Evolutionary conservation across 2,797 vertebrate genomes (phyloP), one percentile per base, ranked within the genome.

Genomic region (Hephaestus fuliginosus): DNA sequence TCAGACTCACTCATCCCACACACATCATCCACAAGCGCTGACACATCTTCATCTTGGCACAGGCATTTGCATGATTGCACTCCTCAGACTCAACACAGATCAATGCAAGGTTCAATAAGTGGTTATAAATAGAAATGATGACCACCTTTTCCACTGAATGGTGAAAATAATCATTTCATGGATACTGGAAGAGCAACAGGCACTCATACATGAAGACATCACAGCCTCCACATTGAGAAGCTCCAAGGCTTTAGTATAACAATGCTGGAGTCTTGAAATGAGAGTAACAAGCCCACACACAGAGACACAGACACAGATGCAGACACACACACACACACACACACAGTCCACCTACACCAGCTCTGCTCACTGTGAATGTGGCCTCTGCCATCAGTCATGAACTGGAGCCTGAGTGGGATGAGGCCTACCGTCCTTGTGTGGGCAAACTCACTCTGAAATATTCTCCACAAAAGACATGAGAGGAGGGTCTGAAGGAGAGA

Each of bases 401-500:
- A 88, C 89, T 80, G 56, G 85, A 79, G 76, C 74, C 81, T 90
- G 88, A 88, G 90, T 93, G 87, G 87, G 90, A 83, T 74, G 78
- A 86, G 85, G 84, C 77, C 81, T 64, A 67, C 62, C 80, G 82
- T 91, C 85, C 81, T 84, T 89, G 86, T 85, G 89, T 92, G 89
- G 90, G 92, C 77, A 83, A 82, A 84, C 49, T 70, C 75, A 68
- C 81, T 81, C 68, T 78, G 82, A 84, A 78, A 74, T 71, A 72
- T 79, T 81, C 76, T 73, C 60, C 1, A 76, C 43, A 66, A 86
- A 85, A 82, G 62, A 65, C 67, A 80, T 20, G 10, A 78, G 48
- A 74, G 20, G 61, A 22, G 14, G 28, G 20, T 66, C 49, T 22
- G 61, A 73, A 41, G 36, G 49, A 62, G 56, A 41, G 39, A 83